A percentile compares a stretch with the other conserved stretches of the same genome.
Evolutionary conservation across 2,888 invertebrate genomes (phyloP).

Genomic region (Chymomyza fuscimana): DNA sequence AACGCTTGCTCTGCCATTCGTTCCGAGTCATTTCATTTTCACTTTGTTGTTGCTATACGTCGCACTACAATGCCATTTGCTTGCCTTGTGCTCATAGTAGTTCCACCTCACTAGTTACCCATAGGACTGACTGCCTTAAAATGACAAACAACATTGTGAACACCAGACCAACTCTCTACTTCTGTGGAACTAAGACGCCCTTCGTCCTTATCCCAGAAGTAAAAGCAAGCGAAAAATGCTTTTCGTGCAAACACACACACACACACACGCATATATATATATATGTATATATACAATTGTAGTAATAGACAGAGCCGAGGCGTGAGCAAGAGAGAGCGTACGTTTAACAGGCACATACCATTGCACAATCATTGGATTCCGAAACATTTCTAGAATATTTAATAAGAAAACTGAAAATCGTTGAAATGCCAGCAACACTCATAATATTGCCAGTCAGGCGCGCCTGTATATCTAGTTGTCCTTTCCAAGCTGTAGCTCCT

Average conservation of each 20-base stretch:
- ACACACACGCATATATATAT: constrained; percentile 4
- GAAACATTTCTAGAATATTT: constrained; percentile 76
- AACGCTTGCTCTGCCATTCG: constrained; percentile 74
- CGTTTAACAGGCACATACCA: constrained; percentile 54
- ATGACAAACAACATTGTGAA: constrained; percentile 71
- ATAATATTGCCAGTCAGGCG: constrained; percentile 53
- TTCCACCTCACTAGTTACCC: constrained; percentile 73
- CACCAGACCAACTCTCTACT: neutral
- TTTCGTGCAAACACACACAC: constrained; percentile 30
- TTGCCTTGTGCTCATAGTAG: constrained; percentile 59
- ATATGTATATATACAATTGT: neutral
- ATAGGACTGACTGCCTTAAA: constrained; percentile 62
- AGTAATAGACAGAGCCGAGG: constrained; percentile 6
- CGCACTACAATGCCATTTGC: constrained; percentile 15
- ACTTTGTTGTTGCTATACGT: constrained; percentile 63
- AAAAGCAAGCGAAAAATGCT: constrained; percentile 65
- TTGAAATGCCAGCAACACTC: constrained; percentile 75
- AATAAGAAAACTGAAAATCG: constrained; percentile 76
- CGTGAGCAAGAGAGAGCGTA: neutral
- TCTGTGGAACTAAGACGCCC: neutral
- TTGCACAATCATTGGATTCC: constrained; percentile 76
- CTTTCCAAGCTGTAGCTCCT: constrained; percentile 20
- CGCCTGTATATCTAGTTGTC: constrained; percentile 17
- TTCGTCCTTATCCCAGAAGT: neutral
- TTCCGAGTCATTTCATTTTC: constrained; percentile 75